phyloP scores from a whole-genome alignment of 1,140 invertebrate genomes.

The Platorchestia sp. region DNA sequence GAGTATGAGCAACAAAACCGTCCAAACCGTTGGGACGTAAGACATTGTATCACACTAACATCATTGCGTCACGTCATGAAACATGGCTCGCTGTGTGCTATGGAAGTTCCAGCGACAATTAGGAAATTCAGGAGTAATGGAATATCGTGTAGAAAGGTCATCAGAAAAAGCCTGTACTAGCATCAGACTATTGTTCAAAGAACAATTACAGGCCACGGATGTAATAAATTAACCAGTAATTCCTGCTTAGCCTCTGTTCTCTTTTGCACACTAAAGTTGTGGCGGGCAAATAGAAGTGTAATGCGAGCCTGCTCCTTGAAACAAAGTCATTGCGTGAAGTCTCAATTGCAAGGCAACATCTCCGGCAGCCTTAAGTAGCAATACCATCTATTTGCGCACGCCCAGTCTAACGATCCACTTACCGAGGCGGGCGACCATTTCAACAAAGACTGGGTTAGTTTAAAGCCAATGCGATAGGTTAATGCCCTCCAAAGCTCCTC shows the following conservation, averaged over 20 bases:
- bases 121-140: no score
- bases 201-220: neutral
- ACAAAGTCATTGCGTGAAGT: conserved; percentile 4
- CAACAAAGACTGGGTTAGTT: conserved; percentile 47
- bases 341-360: neutral
- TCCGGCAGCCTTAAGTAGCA: neutral
- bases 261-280: neutral
- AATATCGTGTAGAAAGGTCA: neutral
- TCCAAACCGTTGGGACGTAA: no score
- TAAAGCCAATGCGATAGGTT: conserved; percentile 40
- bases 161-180: neutral
- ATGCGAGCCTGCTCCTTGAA: neutral
- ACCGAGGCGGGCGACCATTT: neutral
- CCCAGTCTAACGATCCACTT: neutral
- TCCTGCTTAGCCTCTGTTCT: neutral
- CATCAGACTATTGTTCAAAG: neutral
- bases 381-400: conserved; percentile 10
- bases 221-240: neutral
- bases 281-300: neutral
- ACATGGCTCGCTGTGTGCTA: neutral
- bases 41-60: no score
- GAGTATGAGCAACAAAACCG: no score
- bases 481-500: conserved; percentile 36
- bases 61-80: no score
- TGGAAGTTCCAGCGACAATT: neutral